These are phyloP conservation scores for Parthenolecanium corni DNA, from an alignment of 2,888 invertebrate species.

Conservation along the genomic window DNA sequence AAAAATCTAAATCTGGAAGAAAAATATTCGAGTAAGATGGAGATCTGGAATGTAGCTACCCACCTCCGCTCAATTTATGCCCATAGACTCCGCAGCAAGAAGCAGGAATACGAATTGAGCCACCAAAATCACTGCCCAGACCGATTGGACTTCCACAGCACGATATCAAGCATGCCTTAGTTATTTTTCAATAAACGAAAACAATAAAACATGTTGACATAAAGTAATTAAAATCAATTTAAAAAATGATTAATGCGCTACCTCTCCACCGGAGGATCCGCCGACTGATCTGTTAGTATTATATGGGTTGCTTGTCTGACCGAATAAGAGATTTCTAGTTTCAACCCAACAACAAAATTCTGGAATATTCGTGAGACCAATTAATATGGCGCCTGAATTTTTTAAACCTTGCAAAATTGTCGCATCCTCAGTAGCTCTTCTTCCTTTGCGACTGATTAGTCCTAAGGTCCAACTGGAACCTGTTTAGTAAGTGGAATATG, in stretches of 20 bases:
- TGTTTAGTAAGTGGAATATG: no score
- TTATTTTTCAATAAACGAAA: not conserved
- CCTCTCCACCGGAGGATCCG: constrained; percentile 88
- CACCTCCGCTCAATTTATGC: constrained; percentile 57
- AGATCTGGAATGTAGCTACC: constrained; percentile 34
- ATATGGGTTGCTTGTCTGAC: constrained; percentile 85
- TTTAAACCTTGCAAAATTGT: constrained; percentile 60
- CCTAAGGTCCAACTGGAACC: constrained; percentile 55
- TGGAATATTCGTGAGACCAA: constrained; percentile 82
- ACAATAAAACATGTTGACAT: not conserved
- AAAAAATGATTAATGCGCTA: constrained; percentile 21
- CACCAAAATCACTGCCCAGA: constrained; percentile 90
- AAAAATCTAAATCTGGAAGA: not conserved
- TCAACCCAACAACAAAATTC: constrained; percentile 91
- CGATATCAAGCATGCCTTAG: constrained; percentile 47
- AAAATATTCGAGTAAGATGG: no score
- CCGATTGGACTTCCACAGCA: constrained; percentile 72
- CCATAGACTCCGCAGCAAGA: constrained; percentile 83
- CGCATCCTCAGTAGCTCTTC: constrained; percentile 61
- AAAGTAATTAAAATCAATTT: no score
- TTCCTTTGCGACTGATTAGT: constrained; percentile 47
- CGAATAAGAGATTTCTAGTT: constrained; percentile 74
- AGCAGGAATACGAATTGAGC: constrained; percentile 84
- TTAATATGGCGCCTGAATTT: constrained; percentile 70
- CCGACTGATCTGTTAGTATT: constrained; percentile 72